These are phyloP conservation scores for Fragum whitleyi DNA, from an alignment of 2,888 invertebrate species.

Conservation along the genomic window DNA sequence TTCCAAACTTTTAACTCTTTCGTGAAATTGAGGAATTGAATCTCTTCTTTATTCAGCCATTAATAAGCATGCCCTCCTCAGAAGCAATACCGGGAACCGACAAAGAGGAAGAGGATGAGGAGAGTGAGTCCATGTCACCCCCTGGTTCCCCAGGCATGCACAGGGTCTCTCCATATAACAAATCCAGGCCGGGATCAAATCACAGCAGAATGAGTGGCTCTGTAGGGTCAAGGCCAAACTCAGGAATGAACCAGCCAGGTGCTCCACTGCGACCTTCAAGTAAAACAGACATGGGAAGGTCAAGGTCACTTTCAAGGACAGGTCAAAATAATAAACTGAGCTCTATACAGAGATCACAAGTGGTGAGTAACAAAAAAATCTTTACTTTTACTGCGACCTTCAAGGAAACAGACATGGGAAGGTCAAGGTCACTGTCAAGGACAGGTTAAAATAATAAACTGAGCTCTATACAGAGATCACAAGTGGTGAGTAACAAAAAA, in stretches of 20 bases:
- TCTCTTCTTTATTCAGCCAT: too few species aligned
- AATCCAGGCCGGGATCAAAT: constrained; percentile 60
- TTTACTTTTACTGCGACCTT: constrained; percentile 54
- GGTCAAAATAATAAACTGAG: constrained; percentile 66
- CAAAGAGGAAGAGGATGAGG: constrained; percentile 75
- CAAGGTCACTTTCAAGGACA: constrained; percentile 69
- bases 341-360: constrained; percentile 70
- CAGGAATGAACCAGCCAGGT: constrained; percentile 65
- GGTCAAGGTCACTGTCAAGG: constrained; percentile 71
- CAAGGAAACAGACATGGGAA: constrained; percentile 61
- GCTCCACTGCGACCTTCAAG: constrained; percentile 62
- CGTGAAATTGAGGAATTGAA: too few species aligned
- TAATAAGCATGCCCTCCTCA: constrained; percentile 80
- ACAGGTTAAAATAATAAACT: constrained; percentile 65
- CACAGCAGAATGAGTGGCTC: constrained; percentile 65
- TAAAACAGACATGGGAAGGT: constrained; percentile 63
- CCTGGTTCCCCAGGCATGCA: constrained; percentile 58
- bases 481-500: constrained; percentile 66
- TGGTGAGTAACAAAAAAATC: constrained; percentile 63
- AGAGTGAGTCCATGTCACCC: constrained; percentile 67
- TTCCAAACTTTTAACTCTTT: too few species aligned
- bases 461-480: constrained; percentile 70
- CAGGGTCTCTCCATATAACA: constrained; percentile 31
- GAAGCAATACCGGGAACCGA: constrained; percentile 59
- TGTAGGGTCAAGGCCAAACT: constrained; percentile 70